phyloP scores from a whole-genome alignment of 2,888 invertebrate genomes.

The Xanthorhoe spadicearia region DNA sequence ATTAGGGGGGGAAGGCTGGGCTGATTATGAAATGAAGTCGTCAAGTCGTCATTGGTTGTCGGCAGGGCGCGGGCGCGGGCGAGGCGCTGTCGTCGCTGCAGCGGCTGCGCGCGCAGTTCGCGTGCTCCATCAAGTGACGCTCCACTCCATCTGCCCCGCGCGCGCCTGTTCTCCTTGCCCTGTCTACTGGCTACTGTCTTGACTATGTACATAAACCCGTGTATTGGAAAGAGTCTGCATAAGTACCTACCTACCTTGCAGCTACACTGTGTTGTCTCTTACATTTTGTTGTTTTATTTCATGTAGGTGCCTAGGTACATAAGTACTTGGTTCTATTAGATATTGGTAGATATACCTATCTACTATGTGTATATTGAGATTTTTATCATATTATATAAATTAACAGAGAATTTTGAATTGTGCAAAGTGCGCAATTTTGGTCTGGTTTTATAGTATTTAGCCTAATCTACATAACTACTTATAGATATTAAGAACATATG shows the following conservation, averaged over 20 bases:
- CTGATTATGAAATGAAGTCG: too few relatives aligned
- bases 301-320: neutral
- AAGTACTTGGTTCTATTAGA: neutral
- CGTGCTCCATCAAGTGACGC: slow-evolving; percentile 72
- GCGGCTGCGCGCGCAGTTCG: slow-evolving; percentile 73
- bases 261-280: neutral
- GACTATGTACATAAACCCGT: neutral
- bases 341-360: too few relatives aligned
- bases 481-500: too few relatives aligned
- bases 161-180: neutral
- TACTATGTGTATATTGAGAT: too few relatives aligned
- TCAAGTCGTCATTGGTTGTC: too few relatives aligned
- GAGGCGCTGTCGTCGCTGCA: slow-evolving; percentile 60
- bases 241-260: neutral
- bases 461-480: neutral
- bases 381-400: too few relatives aligned
- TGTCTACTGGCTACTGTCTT: neutral
- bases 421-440: too few relatives aligned
- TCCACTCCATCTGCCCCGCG: neutral
- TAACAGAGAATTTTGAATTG: too few relatives aligned
- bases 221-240: neutral
- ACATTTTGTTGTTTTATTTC: slow-evolving; percentile 3
- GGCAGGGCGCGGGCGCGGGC: slow-evolving; percentile 44
- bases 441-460: neutral
- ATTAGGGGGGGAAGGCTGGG: too few relatives aligned